Conservation (phyloP, 2,113 vertebrate species). For the Tyto alba region DNA sequence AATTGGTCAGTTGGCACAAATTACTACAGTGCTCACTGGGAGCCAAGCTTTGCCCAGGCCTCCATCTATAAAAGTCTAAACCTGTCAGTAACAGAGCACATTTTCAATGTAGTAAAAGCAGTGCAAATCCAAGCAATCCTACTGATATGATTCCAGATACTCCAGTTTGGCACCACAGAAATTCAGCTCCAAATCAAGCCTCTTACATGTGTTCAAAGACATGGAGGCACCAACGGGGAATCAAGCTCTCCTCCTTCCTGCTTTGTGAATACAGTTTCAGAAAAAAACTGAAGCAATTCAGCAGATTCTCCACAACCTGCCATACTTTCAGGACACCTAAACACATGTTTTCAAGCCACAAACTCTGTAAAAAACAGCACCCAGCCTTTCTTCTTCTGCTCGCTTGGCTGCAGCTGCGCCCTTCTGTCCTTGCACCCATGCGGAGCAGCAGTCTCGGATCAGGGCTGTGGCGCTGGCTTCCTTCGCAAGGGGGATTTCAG, state of each 20-base stretch:
- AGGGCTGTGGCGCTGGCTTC: not conserved
- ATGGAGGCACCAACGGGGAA: not conserved
- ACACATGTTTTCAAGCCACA: not conserved
- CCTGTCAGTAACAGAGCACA: not conserved
- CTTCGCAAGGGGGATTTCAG: not conserved
- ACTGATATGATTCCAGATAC: not conserved
- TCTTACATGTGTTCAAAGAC: not conserved
- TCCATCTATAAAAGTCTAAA: slow-evolving; percentile 19
- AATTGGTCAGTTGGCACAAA: slow-evolving; percentile 20
- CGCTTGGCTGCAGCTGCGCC: not conserved
- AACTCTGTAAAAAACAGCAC: not conserved
- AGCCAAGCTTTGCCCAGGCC: not conserved
- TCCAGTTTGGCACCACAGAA: not conserved
- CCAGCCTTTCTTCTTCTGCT: not conserved
- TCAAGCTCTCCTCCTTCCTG: not conserved
- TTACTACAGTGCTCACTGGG: not conserved
- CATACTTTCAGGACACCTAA: not conserved
- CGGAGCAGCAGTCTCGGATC: not conserved
- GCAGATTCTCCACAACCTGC: not conserved
- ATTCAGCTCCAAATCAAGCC: not conserved
- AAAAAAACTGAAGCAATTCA: not conserved
- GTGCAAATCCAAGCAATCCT: not conserved
- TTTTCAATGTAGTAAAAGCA: not conserved
- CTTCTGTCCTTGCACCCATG: fast-evolving
- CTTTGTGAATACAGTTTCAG: not conserved